These are phyloP conservation scores for Melanerpes formicivorus DNA, from an alignment of 2,113 vertebrate species.

Conservation along the genomic window DNA sequence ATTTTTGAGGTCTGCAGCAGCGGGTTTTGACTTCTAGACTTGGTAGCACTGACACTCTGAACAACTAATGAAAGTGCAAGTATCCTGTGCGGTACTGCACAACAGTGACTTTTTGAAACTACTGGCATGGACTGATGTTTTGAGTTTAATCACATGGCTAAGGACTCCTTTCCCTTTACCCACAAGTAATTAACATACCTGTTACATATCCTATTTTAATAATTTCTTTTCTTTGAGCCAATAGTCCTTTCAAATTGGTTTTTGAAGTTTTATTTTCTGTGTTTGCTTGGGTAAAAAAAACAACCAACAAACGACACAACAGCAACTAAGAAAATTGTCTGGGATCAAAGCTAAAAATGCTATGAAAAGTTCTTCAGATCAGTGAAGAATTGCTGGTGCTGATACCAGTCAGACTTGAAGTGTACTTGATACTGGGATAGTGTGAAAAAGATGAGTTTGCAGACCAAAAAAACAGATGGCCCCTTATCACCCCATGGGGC, in stretches of 20 bases:
- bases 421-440: constrained; percentile 66
- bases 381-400: constrained; percentile 10
- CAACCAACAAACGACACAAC: neutral
- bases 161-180: neutral
- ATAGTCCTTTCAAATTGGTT: neutral
- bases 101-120: neutral
- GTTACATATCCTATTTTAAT: neutral
- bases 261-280: neutral
- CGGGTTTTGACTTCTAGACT: neutral
- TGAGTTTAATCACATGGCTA: neutral
- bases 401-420: constrained; percentile 47
- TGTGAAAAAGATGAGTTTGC: constrained; percentile 74
- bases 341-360: constrained; percentile 59
- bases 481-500: constrained; percentile 80
- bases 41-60: neutral
- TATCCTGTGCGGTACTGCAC: neutral
- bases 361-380: constrained; percentile 34
- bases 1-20: neutral
- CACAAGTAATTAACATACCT: neutral
- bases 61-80: neutral
- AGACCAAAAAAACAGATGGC: constrained; percentile 79
- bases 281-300: neutral
- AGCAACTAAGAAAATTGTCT: constrained; percentile 6
- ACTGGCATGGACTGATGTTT: neutral
- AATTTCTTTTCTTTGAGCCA: neutral